Conservation (phyloP, 1,140 invertebrate species). For the Plodia interpunctella region DNA sequence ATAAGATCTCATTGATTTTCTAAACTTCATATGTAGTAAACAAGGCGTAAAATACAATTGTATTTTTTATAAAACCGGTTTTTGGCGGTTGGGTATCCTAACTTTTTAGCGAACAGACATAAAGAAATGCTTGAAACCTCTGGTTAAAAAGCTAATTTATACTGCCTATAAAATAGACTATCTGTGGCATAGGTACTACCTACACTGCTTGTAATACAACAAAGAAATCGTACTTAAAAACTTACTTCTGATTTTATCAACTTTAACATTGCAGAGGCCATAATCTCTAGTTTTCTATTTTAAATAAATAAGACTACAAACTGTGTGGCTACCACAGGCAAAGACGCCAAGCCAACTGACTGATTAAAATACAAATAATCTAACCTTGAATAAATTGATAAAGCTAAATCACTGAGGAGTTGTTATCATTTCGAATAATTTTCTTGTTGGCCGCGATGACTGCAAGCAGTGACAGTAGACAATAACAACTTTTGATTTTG, state of each 20-base stretch:
- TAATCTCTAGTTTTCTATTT: slow-evolving; percentile 26
- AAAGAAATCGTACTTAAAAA: slow-evolving; percentile 17
- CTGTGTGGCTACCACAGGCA: slow-evolving; percentile 28
- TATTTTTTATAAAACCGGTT: no score
- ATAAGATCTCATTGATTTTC: slow-evolving; percentile 40
- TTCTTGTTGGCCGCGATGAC: background rate
- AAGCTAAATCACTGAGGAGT: slow-evolving; percentile 44
- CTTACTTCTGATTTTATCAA: slow-evolving; percentile 69
- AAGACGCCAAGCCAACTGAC: slow-evolving; percentile 42
- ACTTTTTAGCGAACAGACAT: no score
- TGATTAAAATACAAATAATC: slow-evolving; percentile 69
- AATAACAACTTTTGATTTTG: no score
- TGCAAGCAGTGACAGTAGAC: no score
- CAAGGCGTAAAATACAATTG: background rate
- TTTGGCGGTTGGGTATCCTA: no score
- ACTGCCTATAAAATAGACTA: slow-evolving; percentile 11
- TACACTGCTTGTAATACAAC: no score
- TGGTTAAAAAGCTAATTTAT: background rate
- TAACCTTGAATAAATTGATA: slow-evolving; percentile 68
- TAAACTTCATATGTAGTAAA: slow-evolving; percentile 12
- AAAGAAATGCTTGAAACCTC: no score
- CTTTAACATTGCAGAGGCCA: slow-evolving; percentile 62
- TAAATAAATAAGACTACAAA: slow-evolving; percentile 19
- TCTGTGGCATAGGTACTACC: no score
- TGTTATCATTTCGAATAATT: slow-evolving; percentile 13